Base-by-base conservation (phyloP, 2,888 invertebrate genomes). In the Argyresthia goedartella region DNA sequence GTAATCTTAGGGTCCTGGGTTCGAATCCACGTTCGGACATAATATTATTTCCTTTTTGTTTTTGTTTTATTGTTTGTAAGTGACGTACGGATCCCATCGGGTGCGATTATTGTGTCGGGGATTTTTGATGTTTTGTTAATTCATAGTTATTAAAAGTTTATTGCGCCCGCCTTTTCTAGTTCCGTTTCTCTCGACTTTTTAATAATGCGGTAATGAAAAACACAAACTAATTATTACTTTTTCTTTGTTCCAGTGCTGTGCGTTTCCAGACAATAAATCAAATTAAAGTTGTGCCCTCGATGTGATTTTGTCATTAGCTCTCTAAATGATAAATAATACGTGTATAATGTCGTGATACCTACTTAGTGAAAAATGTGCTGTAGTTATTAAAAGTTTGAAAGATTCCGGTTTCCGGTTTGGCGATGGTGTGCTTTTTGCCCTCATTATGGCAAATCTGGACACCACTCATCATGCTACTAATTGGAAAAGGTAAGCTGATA, bases 341-440 rank as follows among this genome's bases (percentile, higher is more conserved):
- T 25, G 11, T 11, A 25, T 11, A 1, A 47, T 47, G 47, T 33
- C 34, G n/a, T 47, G 35, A 47, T 44, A 44, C 13, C 4, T 13
- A 34, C 13, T 8, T 13, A 34, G n/a, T 47, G 33, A 25, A 47
- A 47, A 47, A 47, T 47, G 47, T 47, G 47, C 34, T 11, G 33
- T 47, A 13, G 34, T 8, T 25, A 34, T 47, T 11, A 13, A 35
- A 25, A 47, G 33, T 25, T 33, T 47, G 47, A 47, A 34, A 47
- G 34, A 13, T 41, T 41, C 13, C 10, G 4, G 11, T 41, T 41
- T 25, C 25, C 25, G 25, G 25, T 41, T 65, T 61, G 76, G 80
- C 69, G 66, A 81, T 80, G 81, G 68, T 73, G 73, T 67, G 59
- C 58, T 63, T 58, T 59, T 61, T 61, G 63, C 57, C 61, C 58